Evolutionary conservation across 92 coral and sea anemone genomes (phyloP).

Genomic region (Paramuricea clavata): DNA sequence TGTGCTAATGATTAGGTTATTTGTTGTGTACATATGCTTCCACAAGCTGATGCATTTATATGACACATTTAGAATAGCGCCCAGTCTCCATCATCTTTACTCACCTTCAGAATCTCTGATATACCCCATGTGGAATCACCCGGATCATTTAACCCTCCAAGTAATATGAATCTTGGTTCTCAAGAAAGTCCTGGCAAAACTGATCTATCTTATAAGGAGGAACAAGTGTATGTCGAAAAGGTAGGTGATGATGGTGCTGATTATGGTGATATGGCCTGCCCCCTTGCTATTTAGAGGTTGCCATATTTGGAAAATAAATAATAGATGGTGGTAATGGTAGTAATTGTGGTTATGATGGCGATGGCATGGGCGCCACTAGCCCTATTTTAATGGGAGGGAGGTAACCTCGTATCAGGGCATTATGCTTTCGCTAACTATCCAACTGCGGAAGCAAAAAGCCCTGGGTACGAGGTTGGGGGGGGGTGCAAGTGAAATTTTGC

Average conservation of each 20-base stretch:
- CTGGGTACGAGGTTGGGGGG: no score
- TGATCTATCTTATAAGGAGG: conserved; percentile 37
- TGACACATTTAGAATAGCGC: background rate
- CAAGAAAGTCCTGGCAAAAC: conserved; percentile 33
- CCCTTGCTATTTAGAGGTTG: no score
- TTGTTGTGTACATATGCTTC: no score
- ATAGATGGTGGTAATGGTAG: background rate
- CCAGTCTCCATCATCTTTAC: conserved; percentile 29
- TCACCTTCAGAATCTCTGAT: conserved; percentile 21
- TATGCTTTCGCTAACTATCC: no score
- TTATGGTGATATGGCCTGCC: background rate
- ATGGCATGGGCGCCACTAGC: no score
- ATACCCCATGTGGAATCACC: conserved; percentile 45
- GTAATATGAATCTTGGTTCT: conserved; percentile 32
- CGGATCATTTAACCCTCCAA: conserved; percentile 49
- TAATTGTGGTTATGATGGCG: background rate
- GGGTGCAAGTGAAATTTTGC: no score
- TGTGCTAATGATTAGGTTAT: no score
- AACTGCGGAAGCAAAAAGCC: no score
- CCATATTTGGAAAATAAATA: no score
- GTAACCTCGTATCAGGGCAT: no score
- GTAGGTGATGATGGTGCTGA: background rate
- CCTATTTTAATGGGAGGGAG: no score
- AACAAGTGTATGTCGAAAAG: conserved; percentile 50
- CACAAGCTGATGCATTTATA: no score